Conservation (phyloP, 1,140 invertebrate species). For the Penaeus chinensis region DNA sequence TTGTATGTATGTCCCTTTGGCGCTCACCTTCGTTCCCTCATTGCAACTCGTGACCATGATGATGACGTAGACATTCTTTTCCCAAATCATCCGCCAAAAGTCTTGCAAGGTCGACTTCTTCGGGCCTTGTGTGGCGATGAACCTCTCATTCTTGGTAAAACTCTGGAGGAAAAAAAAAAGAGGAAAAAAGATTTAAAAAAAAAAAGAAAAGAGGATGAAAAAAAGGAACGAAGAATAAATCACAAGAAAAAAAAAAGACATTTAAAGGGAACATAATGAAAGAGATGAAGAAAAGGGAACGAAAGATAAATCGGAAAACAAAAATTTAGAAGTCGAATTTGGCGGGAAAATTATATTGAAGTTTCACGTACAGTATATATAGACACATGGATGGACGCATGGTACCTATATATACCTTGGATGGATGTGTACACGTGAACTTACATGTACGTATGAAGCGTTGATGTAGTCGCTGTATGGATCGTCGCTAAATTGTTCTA, state of each 20-base stretch:
- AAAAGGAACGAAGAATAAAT: no score
- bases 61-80: constrained; percentile 70
- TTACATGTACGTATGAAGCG: constrained; percentile 69
- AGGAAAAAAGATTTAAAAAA: neutral
- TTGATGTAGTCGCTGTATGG: constrained; percentile 55
- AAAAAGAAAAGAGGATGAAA: no score
- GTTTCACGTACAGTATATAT: no score
- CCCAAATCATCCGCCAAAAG: constrained; percentile 75
- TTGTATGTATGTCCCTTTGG: no score
- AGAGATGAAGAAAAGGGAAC: no score
- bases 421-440: neutral
- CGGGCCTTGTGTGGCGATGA: constrained; percentile 69
- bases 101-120: constrained; percentile 71
- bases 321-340: no score
- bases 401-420: no score
- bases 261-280: no score
- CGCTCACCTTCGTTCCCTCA: constrained; percentile 78
- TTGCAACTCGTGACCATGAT: constrained; percentile 74
- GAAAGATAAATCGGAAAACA: no score
- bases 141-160: constrained; percentile 67
- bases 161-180: constrained; percentile 64
- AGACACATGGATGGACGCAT: no score
- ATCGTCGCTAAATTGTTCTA: neutral
- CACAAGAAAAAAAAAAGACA: no score
- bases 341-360: no score